Evolutionary conservation across 2,797 vertebrate species (phyloP), one percentile per base, ranked within the genome.

Genomic region (Artibeus lituratus): DNA sequence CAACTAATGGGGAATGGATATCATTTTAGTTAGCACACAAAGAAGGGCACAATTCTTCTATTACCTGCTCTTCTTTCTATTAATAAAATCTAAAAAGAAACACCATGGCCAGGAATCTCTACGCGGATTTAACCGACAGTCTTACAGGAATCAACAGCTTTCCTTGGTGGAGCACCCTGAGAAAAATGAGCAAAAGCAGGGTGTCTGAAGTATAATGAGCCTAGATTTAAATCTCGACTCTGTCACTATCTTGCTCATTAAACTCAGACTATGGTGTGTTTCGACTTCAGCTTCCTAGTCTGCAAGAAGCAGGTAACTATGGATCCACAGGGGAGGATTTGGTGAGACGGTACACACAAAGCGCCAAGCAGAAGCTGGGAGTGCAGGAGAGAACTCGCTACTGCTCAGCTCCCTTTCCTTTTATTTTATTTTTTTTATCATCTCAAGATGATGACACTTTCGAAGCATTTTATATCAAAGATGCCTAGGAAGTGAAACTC

Each of bases 31-130:
- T 37, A 74, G 35, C 47, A 67, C 7, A 91, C n/a, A 44, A 91
- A 49, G 51, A n/a, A 49, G 15, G 49, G 39, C 15, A 53, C 16
- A 29, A 47, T 26, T 89, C 24, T 84, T 77, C 32, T 76, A 2
- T 29, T 55, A 49, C 39, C 42, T 72, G 12, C 51, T 87, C 22
- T 83, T 26, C 21, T 91, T 91, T 91, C 70, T 87, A 49, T 72
- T 94, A 80, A 73, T 73, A 19, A 73, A 87, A 87, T 84, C 42
- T 69, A 73, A 44, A 29, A 80, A 69, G 62, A 94, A 92, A 87
- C 67, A 59, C 6, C 26, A 94, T 10, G 62, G n/a, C 89, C 37
- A 86, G 80, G 11, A 87, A 59, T 80, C n/a, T 89, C 78, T 85
- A 26, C n/a, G 78, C 67, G 85, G 26, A 91, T 10, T 76, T 84